Base-by-base conservation (phyloP, 2,888 invertebrate species). In the Thecophora atra region DNA sequence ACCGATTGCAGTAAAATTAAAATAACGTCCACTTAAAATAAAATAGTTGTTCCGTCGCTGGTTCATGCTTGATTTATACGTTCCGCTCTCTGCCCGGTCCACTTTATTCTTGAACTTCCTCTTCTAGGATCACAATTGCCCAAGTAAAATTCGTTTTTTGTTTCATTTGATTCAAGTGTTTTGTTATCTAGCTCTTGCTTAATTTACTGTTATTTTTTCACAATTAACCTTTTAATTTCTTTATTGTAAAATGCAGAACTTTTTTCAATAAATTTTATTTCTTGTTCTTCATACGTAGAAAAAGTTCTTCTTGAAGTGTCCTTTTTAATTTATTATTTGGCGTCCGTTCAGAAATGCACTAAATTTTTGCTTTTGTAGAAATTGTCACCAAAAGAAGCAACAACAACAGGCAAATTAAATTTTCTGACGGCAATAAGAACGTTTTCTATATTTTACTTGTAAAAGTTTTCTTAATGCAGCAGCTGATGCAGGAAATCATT, bases 261-360 rank as follows among this genome's bases (percentile, higher is more conserved):
- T 28, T 52, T 44, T 8, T 52, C n/a, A 17, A 30, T 19, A 13
- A 65, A 76, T 76, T 51, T 75, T 73, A 72, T 67, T 67, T 60
- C 3, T 47, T 30, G 37, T 54, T 42, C 54, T 8, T n/a, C 58
- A 71, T 71, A 65, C 71, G 71, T 71, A 71, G 65, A 30, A 71
- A 71, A 70, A 63, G 21, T 37, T 70, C 51, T 63, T 17, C n/a
- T 63, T 42, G 1, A 4, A 21, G 28, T 52, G 21, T 52, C 17
- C 19, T 70, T 42, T 30, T 42, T 52, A 71, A 73, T 73, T 73
- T 72, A 73, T 70, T 68, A 72, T 71, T 74, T 72, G 72, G 72
- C 74, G 68, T 58, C 44, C 3, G 15, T 67, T 56, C 30, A n/a
- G 54, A 60, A 56, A 56, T 68, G 72, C 70, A 72, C 67, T 72